phyloP scores from a whole-genome alignment of 1,140 invertebrate genomes.

The Heliconius himera region DNA sequence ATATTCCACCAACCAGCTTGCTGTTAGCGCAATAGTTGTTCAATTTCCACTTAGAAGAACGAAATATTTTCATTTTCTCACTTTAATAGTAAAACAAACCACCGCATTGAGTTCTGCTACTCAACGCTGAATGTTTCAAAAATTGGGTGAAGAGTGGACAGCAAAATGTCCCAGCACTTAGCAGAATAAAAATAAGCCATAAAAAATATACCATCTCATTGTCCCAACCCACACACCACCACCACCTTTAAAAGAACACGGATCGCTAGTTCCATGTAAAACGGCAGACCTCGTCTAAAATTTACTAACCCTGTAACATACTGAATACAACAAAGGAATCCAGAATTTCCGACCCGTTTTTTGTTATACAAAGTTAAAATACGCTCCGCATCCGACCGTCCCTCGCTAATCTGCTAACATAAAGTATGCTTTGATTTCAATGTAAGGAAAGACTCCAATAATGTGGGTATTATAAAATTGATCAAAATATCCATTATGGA shows the following conservation, averaged over 20 bases:
- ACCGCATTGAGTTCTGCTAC: too few relatives aligned
- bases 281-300: slow-evolving; percentile 8
- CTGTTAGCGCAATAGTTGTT: too few relatives aligned
- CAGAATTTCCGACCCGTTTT: slow-evolving; percentile 7
- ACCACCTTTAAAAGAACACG: not conserved
- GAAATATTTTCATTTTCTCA: too few relatives aligned
- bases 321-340: slow-evolving; percentile 7
- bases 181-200: not conserved
- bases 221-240: not conserved
- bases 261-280: slow-evolving; percentile 6
- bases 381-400: not conserved
- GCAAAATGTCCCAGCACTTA: too few relatives aligned
- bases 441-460: not conserved
- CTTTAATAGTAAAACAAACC: too few relatives aligned
- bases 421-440: slow-evolving; percentile 11
- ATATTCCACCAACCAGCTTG: too few relatives aligned
- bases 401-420: slow-evolving; percentile 2
- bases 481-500: not conserved
- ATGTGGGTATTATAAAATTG: not conserved
- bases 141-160: too few relatives aligned
- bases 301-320: slow-evolving; percentile 7
- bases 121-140: too few relatives aligned
- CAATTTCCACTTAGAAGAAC: too few relatives aligned
- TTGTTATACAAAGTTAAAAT: slow-evolving; percentile 6
- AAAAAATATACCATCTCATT: not conserved